Base-by-base conservation (phyloP, 2,888 invertebrate genomes). In the Chrysotoxum bicinctum region DNA sequence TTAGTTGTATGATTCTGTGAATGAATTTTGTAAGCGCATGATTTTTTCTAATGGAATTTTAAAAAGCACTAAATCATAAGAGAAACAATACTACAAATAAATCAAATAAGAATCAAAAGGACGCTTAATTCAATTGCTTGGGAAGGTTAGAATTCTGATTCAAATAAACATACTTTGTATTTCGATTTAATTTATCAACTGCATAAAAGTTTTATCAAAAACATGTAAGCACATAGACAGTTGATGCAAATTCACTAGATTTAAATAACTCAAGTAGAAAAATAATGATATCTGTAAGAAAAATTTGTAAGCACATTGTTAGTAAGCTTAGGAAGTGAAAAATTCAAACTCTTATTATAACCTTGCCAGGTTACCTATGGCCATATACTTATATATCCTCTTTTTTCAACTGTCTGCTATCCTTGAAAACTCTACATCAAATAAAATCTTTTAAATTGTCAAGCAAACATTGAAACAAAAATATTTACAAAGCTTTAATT, bases 401-500 rank as follows among this genome's bases (percentile, higher is more conserved):
- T 10, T 54, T 54, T 16, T 16, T 4, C 35, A 58, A 58, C 43
- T 56, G 23, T 68, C 14, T 56, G 21, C 19, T 45, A 56, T 66
- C 74, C 64, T 75, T 75, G 52, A 74, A 60, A 50, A 12, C 6
- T 45, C 12, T 10, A 9, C 6, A 37, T 60, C 72, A 72, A 72
- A 66, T 32, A 75, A 30, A 66, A 45, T 66, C 43, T 66, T 56
- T 26, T n/a, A 23, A 64, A 68, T 60, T 69, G 50, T 19, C 21
- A 68, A 21, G 60, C 21, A 76, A 70, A 78, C 19, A 78, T 48
- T 56, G 21, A 21, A 50, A 64, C 32, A 54, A 45, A 78, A 78
- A 70, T 70, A 78, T 78, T 70, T 78, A 70, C 43, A 62, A 16
- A 54, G 54, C 45, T 68, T 68, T 78, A 54, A 56, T 64, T 66